Base-by-base conservation (phyloP, 2,888 invertebrate genomes). In the Timema podura region DNA sequence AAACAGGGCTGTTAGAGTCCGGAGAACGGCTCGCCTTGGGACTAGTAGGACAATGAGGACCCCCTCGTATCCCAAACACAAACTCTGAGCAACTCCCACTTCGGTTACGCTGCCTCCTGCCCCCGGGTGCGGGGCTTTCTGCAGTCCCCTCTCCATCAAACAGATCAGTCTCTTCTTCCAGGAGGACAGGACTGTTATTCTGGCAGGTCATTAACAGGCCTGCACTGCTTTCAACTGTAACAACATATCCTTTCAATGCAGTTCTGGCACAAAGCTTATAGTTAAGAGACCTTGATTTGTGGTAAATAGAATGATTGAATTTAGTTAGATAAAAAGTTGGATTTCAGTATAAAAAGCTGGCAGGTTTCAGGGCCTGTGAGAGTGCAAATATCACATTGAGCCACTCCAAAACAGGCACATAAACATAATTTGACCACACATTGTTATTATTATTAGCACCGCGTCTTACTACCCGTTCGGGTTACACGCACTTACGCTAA, bases 131-230 rank as follows among this genome's bases (percentile, higher is more conserved):
- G 6, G 68, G 64, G 47, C 67, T 64, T 10, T 54, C 54, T 15
- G 65, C 16, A 13, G 61, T 44, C 10, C 46, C 48, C 16, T 64
- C 69, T 11, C 45, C 44, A 64, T 73, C 73, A 68, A 73, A 72
- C 16, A 74, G 61, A 57, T 73, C 73, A 0, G 49, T 64, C 48
- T 71, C 73, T 48, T 68, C 48, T 87, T 87, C 77, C 86, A 73
- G 16, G 30, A 30, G 30, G 67, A 61, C 65, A 5, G 69, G 65
- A 48, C 73, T 73, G 71, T 73, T 71, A 48, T 70, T 71, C 7
- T 71, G 74, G 48, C 81, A 81, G 15, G 83, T 81, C 79, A 87
- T 87, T 67, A 87, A 78, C 51, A 87, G 77, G 5, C 87, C 87
- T 45, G 86, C 86, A 74, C 84, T 82, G 74, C 80, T 82, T 48